Conservation (phyloP, 2,113 vertebrate species). For the Coptodon bakossiorum region DNA sequence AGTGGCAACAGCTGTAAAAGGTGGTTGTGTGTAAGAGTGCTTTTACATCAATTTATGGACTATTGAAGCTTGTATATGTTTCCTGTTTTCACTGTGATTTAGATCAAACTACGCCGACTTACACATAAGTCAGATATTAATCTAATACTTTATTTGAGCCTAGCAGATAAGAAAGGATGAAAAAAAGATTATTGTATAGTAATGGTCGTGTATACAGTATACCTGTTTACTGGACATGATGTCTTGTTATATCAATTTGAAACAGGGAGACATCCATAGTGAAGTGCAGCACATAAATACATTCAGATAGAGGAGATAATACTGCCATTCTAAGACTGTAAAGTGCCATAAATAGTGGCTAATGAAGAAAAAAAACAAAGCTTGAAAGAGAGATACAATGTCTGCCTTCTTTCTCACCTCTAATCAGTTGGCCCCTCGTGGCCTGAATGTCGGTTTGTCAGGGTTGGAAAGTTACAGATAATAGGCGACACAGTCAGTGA, state of each 20-base stretch:
- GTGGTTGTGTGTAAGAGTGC: not conserved
- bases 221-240: not conserved
- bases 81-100: not conserved
- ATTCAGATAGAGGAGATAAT: not conserved
- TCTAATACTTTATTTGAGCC: not conserved
- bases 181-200: not conserved
- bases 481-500: not conserved
- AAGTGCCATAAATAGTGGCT: not conserved
- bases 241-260: not conserved
- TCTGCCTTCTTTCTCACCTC: not conserved
- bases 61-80: not conserved
- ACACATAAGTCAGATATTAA: not conserved
- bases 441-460: not conserved
- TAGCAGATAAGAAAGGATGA: not conserved
- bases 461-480: not conserved
- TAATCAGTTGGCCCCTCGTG: not conserved
- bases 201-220: not conserved
- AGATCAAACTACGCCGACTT: rapidly evolving
- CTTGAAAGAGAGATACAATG: not conserved
- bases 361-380: not conserved
- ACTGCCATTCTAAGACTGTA: not conserved
- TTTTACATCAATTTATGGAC: not conserved
- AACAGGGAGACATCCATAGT: not conserved
- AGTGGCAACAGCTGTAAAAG: not conserved
- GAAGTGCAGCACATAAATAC: not conserved